Conservation (phyloP, 64 coral and sea anemone species). For the Catalaphyllia jardinei region DNA sequence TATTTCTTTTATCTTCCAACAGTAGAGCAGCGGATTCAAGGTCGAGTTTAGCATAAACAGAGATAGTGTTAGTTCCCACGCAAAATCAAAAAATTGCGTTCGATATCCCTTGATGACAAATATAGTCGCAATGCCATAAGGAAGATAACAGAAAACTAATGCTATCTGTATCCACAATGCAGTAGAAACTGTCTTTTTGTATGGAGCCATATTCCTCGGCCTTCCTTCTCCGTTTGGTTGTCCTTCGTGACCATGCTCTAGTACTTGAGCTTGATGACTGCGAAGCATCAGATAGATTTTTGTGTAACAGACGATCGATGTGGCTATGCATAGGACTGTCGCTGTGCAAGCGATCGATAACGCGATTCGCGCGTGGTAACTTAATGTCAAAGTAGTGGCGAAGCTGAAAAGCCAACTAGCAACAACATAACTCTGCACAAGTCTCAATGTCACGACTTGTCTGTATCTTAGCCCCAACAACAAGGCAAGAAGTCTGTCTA, state of each 20-base stretch:
- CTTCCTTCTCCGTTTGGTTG: no score
- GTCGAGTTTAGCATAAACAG: background rate
- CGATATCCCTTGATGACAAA: background rate
- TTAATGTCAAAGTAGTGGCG: no score
- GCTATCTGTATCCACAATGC: background rate
- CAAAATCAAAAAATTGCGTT: background rate
- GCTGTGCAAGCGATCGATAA: no score
- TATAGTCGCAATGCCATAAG: background rate
- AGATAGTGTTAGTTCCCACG: background rate
- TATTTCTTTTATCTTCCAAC: background rate
- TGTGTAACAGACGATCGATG: no score
- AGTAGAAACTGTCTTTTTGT: no score
- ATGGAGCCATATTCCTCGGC: no score
- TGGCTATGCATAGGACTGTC: no score
- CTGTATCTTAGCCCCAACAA: background rate
- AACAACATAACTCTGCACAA: background rate
- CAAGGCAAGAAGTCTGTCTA: background rate
- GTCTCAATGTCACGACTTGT: background rate
- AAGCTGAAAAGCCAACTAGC: background rate
- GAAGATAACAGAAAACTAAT: background rate
- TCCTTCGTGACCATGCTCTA: no score
- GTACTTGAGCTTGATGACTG: no score
- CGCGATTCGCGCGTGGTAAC: no score
- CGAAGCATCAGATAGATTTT: no score
- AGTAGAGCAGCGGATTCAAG: background rate